These are phyloP conservation scores for Apus apus DNA, from an alignment of 2,113 vertebrate genomes.

Conservation along the genomic window DNA sequence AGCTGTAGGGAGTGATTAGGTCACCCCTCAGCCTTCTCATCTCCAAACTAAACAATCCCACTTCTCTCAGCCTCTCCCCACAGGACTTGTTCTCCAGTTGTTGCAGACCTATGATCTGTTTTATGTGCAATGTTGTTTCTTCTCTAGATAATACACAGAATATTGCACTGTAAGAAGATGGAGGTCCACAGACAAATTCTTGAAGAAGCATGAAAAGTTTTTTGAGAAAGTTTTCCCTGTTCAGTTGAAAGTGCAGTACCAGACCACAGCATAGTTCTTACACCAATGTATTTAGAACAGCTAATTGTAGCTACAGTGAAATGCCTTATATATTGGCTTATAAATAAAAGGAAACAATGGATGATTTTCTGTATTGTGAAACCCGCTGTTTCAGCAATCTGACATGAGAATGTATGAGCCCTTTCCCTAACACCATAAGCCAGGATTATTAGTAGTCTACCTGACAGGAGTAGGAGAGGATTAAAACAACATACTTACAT, in stretches of 20 bases:
- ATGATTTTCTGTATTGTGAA: background rate
- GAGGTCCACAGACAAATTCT: background rate
- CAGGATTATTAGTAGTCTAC: background rate
- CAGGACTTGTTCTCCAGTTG: too few species aligned
- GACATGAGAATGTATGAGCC: background rate
- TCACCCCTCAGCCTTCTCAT: too few species aligned
- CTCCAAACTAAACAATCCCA: too few species aligned
- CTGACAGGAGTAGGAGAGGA: background rate
- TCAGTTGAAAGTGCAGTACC: background rate
- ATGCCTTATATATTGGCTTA: background rate
- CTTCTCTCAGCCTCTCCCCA: too few species aligned
- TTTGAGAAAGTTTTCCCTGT: background rate
- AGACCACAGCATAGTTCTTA: background rate
- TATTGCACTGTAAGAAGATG: background rate
- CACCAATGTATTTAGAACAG: background rate
- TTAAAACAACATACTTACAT: background rate
- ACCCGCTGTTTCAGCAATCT: background rate
- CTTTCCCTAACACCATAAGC: background rate
- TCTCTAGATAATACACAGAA: background rate
- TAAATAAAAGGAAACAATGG: constrained; percentile 7
- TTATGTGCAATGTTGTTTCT: background rate
- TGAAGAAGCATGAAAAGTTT: background rate
- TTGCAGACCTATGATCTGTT: background rate
- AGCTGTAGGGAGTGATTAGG: too few species aligned
- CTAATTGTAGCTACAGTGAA: background rate